Conservation (phyloP, 2,113 vertebrate species). For the Eublepharis macularius region DNA sequence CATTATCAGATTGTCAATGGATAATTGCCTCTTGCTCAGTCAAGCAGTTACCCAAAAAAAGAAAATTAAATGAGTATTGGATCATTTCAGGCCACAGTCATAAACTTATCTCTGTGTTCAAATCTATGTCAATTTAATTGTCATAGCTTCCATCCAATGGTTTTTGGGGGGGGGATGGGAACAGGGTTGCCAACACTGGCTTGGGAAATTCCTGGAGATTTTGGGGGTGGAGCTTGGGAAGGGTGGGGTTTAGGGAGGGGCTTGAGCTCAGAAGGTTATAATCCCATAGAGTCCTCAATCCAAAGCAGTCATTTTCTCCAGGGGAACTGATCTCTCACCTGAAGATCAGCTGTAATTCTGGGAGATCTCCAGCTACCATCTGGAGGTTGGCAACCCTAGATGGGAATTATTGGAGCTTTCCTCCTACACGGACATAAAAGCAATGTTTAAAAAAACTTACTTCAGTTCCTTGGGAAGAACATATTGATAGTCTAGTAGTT, state of each 20-base stretch:
- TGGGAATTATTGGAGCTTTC: neutral
- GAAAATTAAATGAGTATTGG: neutral
- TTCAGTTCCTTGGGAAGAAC: neutral
- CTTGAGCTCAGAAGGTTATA: too few relatives aligned
- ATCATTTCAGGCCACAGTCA: neutral
- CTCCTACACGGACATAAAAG: neutral
- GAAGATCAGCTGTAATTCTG: too few relatives aligned
- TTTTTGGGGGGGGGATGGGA: too few relatives aligned
- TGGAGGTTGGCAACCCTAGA: too few relatives aligned
- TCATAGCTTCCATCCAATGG: neutral
- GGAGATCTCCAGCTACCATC: too few relatives aligned
- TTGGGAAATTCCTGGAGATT: too few relatives aligned
- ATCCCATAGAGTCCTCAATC: too few relatives aligned
- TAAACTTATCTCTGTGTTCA: neutral
- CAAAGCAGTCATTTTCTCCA: too few relatives aligned
- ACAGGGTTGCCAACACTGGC: too few relatives aligned
- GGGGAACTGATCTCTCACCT: too few relatives aligned
- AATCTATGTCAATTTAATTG: neutral
- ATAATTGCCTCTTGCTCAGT: neutral
- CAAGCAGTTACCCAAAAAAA: neutral
- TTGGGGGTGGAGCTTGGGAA: too few relatives aligned
- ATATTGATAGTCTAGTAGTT: neutral
- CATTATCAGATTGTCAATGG: neutral
- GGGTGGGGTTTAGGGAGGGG: too few relatives aligned
- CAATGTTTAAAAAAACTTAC: neutral